Percentiles rank a stretch among this genome's conserved stretches.
These are phyloP conservation scores for Drosophila paranaensis DNA, from an alignment of 2,888 invertebrate species.

Conservation along the genomic window DNA sequence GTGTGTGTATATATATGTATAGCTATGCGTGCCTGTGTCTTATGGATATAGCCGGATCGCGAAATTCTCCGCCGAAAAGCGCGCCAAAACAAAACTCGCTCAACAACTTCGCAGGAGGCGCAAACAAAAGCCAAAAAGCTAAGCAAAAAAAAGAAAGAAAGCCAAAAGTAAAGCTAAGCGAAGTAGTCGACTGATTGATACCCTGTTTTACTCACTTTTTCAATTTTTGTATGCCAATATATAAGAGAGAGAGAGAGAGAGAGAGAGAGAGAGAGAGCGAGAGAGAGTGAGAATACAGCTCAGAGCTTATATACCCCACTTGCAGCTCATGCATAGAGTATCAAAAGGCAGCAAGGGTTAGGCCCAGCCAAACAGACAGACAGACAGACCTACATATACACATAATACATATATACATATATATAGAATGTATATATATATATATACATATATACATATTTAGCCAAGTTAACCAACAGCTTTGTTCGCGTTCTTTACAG, in stretches of 20 bases:
- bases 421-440: not conserved
- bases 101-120: conserved; percentile 52
- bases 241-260: too few relatives aligned
- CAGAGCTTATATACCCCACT: not conserved
- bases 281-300: not conserved
- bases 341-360: not conserved
- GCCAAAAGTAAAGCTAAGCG: not conserved
- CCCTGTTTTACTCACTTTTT: too few relatives aligned
- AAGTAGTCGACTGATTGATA: not conserved
- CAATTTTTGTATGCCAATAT: too few relatives aligned
- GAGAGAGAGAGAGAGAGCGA: not conserved
- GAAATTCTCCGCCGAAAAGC: conserved; percentile 56
- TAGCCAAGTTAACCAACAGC: conserved; percentile 27
- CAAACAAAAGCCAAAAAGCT: conserved; percentile 53
- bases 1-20: not conserved
- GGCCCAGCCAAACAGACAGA: not conserved
- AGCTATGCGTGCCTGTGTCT: not conserved
- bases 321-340: not conserved
- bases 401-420: not conserved
- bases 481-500: conserved; percentile 56
- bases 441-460: not conserved
- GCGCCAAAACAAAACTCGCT: conserved; percentile 70
- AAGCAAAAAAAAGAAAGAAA: conserved; percentile 5
- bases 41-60: conserved; percentile 7
- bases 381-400: not conserved